Percentiles rank a stretch among this genome's conserved stretches.
Conservation (phyloP, 2,888 invertebrate species). For the Eupithecia exiguata region DNA sequence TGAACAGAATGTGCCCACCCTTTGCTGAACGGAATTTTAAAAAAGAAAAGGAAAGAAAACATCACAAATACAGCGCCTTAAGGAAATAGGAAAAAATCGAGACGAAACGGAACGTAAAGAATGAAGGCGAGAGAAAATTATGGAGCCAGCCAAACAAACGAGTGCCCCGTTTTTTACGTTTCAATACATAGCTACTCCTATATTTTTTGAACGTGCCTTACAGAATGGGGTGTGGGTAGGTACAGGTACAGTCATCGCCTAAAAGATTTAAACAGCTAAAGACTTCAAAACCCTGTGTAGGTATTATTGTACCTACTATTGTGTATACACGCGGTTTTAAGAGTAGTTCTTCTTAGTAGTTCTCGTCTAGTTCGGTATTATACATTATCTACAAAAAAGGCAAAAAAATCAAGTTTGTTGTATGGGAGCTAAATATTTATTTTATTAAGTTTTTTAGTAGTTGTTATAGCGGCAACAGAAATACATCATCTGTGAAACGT, state of each 20-base stretch:
- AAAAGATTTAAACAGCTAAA: neutral
- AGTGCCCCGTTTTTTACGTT: slow-evolving; percentile 40
- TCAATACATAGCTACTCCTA: slow-evolving; percentile 31
- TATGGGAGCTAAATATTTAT: no score
- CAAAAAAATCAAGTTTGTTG: no score
- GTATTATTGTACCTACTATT: no score
- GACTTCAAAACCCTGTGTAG: neutral
- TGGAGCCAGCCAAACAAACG: slow-evolving; percentile 47
- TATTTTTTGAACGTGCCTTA: slow-evolving; percentile 31
- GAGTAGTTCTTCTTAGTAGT: no score
- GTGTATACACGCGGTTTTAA: no score
- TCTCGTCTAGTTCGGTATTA: no score
- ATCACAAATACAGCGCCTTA: neutral
- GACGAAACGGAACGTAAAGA: slow-evolving; percentile 7
- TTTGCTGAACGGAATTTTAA: neutral
- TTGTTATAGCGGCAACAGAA: no score
- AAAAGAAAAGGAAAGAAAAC: neutral
- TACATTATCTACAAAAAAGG: no score
- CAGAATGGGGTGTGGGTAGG: neutral
- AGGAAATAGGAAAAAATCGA: slow-evolving; percentile 12
- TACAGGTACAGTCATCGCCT: neutral
- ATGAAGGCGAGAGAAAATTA: slow-evolving; percentile 50
- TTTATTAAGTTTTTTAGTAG: no score
- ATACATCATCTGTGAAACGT: no score
- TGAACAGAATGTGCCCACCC: neutral